phyloP scores from a whole-genome alignment of 2,113 vertebrate genomes.

The Grantiella picta region DNA sequence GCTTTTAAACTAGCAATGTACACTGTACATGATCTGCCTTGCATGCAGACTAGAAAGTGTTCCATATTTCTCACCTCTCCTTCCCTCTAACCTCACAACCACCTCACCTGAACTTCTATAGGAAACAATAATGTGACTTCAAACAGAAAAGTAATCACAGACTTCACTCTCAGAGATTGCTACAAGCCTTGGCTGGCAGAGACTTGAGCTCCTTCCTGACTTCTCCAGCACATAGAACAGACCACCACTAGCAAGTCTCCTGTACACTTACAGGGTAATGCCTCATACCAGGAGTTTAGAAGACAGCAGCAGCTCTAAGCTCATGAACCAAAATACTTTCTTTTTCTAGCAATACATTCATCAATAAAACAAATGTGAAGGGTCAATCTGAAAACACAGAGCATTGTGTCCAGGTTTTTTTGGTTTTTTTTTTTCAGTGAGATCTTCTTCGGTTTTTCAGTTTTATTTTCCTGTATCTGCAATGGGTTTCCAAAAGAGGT shows the following conservation, averaged over 20 bases:
- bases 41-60: slow-evolving; percentile 27
- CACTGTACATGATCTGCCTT: background rate
- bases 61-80: background rate
- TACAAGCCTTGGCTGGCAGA: background rate
- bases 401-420: background rate
- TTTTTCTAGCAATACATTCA: background rate
- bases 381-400: background rate
- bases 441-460: background rate
- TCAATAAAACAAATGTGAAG: background rate
- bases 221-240: background rate
- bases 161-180: background rate
- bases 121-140: background rate
- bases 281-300: background rate
- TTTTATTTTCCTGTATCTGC: background rate
- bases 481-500: background rate
- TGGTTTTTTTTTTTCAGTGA: background rate
- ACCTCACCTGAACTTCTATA: background rate
- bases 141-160: background rate
- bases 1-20: slow-evolving; percentile 30
- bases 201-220: background rate
- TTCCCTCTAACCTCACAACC: background rate
- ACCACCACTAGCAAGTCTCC: background rate
- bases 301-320: background rate
- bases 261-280: background rate
- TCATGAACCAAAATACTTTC: background rate